phyloP scores from a whole-genome alignment of 1,140 invertebrate genomes.

The Drosophila ambigua region DNA sequence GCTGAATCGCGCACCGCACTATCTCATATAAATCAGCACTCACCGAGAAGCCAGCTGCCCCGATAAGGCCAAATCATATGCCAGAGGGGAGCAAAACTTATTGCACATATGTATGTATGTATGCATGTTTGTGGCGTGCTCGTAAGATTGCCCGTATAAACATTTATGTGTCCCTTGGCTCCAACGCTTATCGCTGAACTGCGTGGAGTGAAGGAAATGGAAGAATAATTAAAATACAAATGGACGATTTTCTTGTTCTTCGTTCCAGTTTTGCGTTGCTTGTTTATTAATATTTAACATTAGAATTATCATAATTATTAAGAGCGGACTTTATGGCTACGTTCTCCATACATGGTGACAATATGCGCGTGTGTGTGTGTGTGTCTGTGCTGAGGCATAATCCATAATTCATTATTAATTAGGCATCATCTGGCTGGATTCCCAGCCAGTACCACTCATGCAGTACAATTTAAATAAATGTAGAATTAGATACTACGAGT shows the following conservation, averaged over 20 bases:
- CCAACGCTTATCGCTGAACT: conserved; percentile 19
- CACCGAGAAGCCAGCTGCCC: conserved; percentile 4
- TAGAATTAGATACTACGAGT: conserved; percentile 33
- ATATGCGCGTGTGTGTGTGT: conserved; percentile 9
- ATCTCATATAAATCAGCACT: conserved; percentile 36
- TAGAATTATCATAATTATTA: conserved; percentile 40
- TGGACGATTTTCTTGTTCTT: conserved; percentile 25
- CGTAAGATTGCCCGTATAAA: neutral
- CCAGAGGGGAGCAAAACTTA: neutral
- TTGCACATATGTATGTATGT: neutral
- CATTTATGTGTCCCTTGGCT: neutral
- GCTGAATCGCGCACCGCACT: conserved; percentile 27
- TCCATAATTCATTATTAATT: conserved; percentile 64
- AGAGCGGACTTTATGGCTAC: conserved; percentile 44
- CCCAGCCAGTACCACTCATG: conserved; percentile 20
- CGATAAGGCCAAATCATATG: conserved; percentile 30
- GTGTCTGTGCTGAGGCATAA: conserved; percentile 57
- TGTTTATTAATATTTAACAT: conserved; percentile 44
- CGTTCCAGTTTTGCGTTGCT: conserved; percentile 47
- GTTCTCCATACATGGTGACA: conserved; percentile 28
- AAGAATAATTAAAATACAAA: conserved; percentile 15
- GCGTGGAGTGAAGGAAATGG: conserved; percentile 2
- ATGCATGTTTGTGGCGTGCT: too few relatives aligned
- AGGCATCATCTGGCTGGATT: conserved; percentile 40
- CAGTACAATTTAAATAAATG: conserved; percentile 30